Base-by-base conservation (phyloP, 2,888 invertebrate genomes). In the Trissolcus japonicus region DNA sequence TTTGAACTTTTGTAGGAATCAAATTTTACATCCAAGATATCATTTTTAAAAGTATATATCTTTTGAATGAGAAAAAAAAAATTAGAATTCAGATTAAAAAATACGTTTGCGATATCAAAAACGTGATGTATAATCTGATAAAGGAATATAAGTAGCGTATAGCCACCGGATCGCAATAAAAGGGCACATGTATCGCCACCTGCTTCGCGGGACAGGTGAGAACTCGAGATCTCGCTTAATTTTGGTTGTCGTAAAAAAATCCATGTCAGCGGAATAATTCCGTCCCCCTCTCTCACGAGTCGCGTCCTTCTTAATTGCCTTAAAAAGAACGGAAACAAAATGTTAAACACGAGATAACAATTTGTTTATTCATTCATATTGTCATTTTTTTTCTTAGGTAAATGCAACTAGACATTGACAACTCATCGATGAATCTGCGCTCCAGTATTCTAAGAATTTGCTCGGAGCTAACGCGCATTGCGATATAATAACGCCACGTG, bases 151-250 rank as follows among this genome's bases (percentile, higher is more conserved):
- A 46, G 60, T 50, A 61, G 40, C 63, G 50, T 69, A 71, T 35
- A 11, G 35, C 57, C 46, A 16, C 48, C 56, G 71, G 29, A 71
- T 56, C 66, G 59, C 57, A 63, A 67, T 67, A 72, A 61, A 76
- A 67, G 72, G 63, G 72, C 67, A 72, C 76, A 72, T 72, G 35
- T 35, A 35, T 35, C 62, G 67, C 50, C 76, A 76, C 76, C 76
- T 76, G 76, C 76, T 68, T 67, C 55, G 62, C 62, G 55, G 67
- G 76, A 76, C 76, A 76, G 76, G 76, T 76, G 76, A 76, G 59
- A 76, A 76, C 54, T 67, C 43, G 29, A 72, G 67, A 76, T 76
- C 67, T 72, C 17, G 55, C 40, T 57, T 53, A 48, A 69, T 60
- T 63, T 69, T 63, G n/a, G 51, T 68, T 50, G 16, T 14, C 57